Evolutionary conservation across 1,140 invertebrate genomes (phyloP), one percentile per base, ranked within the genome.

Genomic region (Pseudobourletiella spinata): DNA sequence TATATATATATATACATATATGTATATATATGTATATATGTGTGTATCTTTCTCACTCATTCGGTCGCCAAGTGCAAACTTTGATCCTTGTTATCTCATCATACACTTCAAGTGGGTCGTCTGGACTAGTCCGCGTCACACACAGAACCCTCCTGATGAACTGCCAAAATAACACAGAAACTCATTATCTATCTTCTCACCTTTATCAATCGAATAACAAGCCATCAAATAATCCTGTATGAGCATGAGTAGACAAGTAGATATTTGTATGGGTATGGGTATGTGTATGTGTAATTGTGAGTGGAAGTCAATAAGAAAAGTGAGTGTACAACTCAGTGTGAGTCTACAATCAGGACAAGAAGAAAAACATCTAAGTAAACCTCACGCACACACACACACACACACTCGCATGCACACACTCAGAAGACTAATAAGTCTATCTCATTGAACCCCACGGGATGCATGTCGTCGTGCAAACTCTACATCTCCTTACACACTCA

Each of bases 141-240:
- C 60, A 62, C 66, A 68, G 48, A 68, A 68, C 52, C 66, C 66
- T 65, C 66, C 63, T 32, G 66, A 68, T 60, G 66, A 68, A 63
- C 66, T 68, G 63, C 59, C 56, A 66, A 63, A 59, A 44, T 28
- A 65, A 68, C 16, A 57, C 35, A 65, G 28, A 63, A 58, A 63
- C 18, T 57, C 54, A 63, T 57, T 63, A 62, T 60, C 59, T 60
- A 54, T 54, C 44, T 59, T 59, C 57, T 60, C 50, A 60, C 59
- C 59, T 60, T 60, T 60, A 61, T 61, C 51, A 2, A 46, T 46
- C 42, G 3, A 35, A 39, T 22, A 57, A 24, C 16, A 39, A n/a
- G 18, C 32, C 20, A 56, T 29, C 46, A 25, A 48, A 48, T 25
- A 48, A 48, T 48, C 16, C 6, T 18, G 16, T 20, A 48, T 15